A percentile compares a stretch with the other conserved stretches of the same genome.
phyloP scores from a whole-genome alignment of 2,113 vertebrate genomes.

The Isurus oxyrinchus region DNA sequence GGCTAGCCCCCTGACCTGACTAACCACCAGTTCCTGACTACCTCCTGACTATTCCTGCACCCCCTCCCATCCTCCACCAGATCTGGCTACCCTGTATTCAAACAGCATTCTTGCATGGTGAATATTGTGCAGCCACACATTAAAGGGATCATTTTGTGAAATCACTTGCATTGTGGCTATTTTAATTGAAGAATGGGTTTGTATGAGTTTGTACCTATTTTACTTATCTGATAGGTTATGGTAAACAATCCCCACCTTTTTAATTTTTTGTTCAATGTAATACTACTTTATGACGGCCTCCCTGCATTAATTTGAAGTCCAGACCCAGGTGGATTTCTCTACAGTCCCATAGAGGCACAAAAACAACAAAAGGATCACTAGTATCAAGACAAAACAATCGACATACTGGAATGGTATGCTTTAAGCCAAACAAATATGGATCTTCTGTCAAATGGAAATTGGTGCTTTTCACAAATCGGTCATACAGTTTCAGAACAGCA shows the following conservation, averaged over 20 bases:
- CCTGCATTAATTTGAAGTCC: neutral
- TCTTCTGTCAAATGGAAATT: neutral
- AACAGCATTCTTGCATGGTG: neutral
- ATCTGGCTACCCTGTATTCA: neutral
- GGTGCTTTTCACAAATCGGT: neutral
- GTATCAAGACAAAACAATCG: neutral
- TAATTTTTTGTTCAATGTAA: neutral
- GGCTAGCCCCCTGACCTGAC: no score
- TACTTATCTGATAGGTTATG: neutral
- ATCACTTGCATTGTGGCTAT: neutral
- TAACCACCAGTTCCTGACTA: no score
- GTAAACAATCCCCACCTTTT: neutral
- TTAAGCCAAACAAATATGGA: neutral
- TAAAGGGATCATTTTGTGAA: neutral
- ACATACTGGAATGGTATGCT: neutral
- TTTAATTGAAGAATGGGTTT: neutral
- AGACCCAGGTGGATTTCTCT: neutral
- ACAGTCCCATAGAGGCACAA: neutral
- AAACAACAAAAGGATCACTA: neutral
- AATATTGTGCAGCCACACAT: neutral
- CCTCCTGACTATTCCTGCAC: no score
- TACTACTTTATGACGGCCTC: neutral
- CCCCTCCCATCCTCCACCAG: no score
- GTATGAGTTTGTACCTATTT: no score
- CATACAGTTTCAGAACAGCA: neutral